Percentiles rank a stretch among this genome's conserved stretches.
Evolutionary conservation across 2,113 vertebrate species (phyloP).

Genomic region (Polyodon spathula): DNA sequence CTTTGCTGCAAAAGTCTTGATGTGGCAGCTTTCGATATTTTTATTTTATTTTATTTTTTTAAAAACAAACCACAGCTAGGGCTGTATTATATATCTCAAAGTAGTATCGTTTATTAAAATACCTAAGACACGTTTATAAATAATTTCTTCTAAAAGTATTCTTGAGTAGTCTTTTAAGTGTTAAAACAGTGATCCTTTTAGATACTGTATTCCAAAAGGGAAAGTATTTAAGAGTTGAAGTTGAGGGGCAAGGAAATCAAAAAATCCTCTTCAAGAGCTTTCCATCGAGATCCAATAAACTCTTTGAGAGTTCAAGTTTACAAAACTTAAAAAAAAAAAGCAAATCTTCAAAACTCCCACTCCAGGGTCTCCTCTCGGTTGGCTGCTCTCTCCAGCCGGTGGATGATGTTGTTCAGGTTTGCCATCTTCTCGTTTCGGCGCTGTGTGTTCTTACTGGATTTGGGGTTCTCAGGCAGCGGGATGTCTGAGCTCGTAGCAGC

Average conservation of each 20-base stretch:
- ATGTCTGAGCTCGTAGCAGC: constrained; percentile 50
- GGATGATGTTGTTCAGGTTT: constrained; percentile 97
- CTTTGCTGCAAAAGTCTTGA: constrained; percentile 83
- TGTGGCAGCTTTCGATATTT: constrained; percentile 56
- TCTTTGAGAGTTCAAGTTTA: constrained; percentile 19
- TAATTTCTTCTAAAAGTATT: constrained; percentile 69
- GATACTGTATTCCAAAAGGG: constrained; percentile 21
- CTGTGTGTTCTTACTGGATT: constrained; percentile 77
- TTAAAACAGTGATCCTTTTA: constrained; percentile 19
- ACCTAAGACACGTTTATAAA: constrained; percentile 94
- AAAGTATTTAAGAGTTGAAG: background rate
- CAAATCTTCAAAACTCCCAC: constrained; percentile 81
- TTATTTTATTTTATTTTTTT: constrained; percentile 50
- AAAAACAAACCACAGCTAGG: constrained; percentile 90
- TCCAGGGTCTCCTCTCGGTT: constrained; percentile 88
- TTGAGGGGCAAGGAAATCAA: constrained; percentile 6
- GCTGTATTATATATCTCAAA: constrained; percentile 93
- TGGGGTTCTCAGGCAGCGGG: constrained; percentile 54
- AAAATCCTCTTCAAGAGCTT: constrained; percentile 8
- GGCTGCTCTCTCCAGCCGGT: constrained; percentile 87
- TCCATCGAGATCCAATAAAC: constrained; percentile 10
- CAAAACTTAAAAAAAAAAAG: background rate
- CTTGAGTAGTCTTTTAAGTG: constrained; percentile 32
- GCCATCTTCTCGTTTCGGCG: constrained; percentile 96
- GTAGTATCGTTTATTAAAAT: constrained; percentile 95